These are phyloP conservation scores for Tringa solitaria DNA, from an alignment of 2,113 vertebrate genomes.

Conservation along the genomic window DNA sequence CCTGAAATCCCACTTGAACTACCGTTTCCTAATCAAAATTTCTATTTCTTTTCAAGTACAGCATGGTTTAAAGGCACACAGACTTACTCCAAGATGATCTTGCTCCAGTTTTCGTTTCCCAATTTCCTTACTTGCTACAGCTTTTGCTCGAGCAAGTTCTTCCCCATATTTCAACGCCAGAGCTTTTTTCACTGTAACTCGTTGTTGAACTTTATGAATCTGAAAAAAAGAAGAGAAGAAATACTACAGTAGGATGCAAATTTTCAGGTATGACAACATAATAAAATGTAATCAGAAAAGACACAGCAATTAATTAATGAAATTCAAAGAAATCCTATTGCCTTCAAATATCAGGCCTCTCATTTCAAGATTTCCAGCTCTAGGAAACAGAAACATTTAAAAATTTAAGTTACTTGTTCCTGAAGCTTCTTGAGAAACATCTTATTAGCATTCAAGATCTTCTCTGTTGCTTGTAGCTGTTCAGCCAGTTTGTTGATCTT, in stretches of 20 bases:
- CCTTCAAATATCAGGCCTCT: not conserved
- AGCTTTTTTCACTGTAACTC: conserved; percentile 88
- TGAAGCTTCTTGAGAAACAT: conserved; percentile 91
- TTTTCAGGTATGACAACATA: not conserved
- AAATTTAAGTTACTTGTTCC: conserved; percentile 84
- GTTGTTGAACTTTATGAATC: conserved; percentile 91
- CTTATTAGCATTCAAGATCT: conserved; percentile 85
- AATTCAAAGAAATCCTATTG: not conserved
- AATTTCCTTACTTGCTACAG: conserved; percentile 77
- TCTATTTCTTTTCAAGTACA: not conserved
- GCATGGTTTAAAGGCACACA: not conserved
- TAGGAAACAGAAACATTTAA: not conserved
- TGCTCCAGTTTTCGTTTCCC: conserved; percentile 80
- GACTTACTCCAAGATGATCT: conserved; percentile 78
- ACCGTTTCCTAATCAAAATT: not conserved
- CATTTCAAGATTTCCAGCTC: not conserved
- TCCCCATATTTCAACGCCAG: conserved; percentile 80
- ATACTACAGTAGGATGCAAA: not conserved
- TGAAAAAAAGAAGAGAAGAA: conserved; percentile 38
- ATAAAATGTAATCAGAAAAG: not conserved
- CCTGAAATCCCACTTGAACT: not conserved
- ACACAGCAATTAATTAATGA: not conserved
- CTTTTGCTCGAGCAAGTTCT: conserved; percentile 86
- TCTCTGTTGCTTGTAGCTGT: conserved; percentile 91
- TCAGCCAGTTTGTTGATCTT: conserved; percentile 89